A percentile compares a stretch with the other conserved stretches of the same genome.
Conservation (phyloP, 2,797 vertebrate genomes). For the Geotrypetes seraphini region DNA sequence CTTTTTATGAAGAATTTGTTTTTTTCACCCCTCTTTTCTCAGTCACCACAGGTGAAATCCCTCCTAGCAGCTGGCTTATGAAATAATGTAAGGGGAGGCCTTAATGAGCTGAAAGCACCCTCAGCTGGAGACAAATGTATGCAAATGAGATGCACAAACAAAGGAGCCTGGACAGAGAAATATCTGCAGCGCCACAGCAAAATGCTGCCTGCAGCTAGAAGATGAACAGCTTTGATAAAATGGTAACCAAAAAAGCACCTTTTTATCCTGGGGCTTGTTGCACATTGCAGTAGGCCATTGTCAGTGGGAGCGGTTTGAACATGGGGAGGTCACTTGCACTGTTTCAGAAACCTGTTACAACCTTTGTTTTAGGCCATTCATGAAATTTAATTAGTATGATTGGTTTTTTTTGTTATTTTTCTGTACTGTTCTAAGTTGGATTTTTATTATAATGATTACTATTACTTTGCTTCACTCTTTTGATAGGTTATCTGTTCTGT, state of each 20-base stretch:
- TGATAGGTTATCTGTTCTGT: slow-evolving; percentile 38
- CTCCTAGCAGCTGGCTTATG: slow-evolving; percentile 82
- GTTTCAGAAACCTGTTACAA: slow-evolving; percentile 55
- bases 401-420: too few relatives aligned
- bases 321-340: slow-evolving; percentile 44
- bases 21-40: slow-evolving; percentile 65
- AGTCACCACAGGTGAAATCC: slow-evolving; percentile 81
- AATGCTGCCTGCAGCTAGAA: slow-evolving; percentile 75
- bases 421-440: slow-evolving; percentile 1
- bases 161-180: slow-evolving; percentile 72
- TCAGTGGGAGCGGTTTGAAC: slow-evolving; percentile 57
- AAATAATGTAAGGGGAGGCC: slow-evolving; percentile 76
- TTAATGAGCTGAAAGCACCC: slow-evolving; percentile 87
- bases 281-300: slow-evolving; percentile 68
- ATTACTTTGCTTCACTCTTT: not conserved
- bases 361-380: slow-evolving; percentile 65
- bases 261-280: slow-evolving; percentile 62
- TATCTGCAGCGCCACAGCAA: slow-evolving; percentile 78
- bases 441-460: too few relatives aligned
- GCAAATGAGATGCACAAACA: slow-evolving; percentile 97
- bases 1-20: slow-evolving; percentile 70
- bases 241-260: slow-evolving; percentile 83
- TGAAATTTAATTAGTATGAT: slow-evolving; percentile 43
- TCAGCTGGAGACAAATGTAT: slow-evolving; percentile 85
- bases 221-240: slow-evolving; percentile 91